Percentiles rank a stretch among this genome's conserved stretches.
phyloP scores from a whole-genome alignment of 2,113 vertebrate genomes.

The Boleophthalmus pectinirostris region DNA sequence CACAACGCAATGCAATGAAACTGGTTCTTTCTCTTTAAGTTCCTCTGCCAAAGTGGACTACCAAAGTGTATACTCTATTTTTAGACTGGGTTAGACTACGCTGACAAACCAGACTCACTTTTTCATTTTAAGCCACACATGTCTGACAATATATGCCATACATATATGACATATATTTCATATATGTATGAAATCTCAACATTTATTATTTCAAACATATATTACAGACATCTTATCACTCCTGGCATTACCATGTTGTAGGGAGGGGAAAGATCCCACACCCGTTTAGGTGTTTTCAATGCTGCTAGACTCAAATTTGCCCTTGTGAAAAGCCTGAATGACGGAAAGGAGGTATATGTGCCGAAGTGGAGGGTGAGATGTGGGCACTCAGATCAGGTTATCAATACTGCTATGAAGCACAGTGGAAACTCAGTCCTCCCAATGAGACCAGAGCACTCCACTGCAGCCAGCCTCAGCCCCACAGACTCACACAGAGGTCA shows the following conservation, averaged over 20 bases:
- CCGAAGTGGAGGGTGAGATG: slow-evolving; percentile 40
- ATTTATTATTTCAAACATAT: too few relatives aligned
- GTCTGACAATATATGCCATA: too few relatives aligned
- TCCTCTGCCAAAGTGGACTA: not conserved
- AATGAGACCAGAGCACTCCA: slow-evolving; percentile 57
- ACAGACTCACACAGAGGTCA: slow-evolving; percentile 53
- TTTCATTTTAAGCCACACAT: not conserved
- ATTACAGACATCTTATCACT: too few relatives aligned
- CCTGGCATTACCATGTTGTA: too few relatives aligned
- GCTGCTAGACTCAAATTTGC: not conserved
- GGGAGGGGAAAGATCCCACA: not conserved
- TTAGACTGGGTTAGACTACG: not conserved
- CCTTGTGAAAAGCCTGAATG: not conserved
- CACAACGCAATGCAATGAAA: not conserved
- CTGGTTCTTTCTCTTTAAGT: not conserved
- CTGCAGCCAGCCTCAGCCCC: slow-evolving; percentile 45
- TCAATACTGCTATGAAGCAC: slow-evolving; percentile 56
- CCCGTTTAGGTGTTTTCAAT: not conserved
- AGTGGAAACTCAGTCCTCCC: slow-evolving; percentile 71
- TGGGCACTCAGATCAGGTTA: slow-evolving; percentile 55
- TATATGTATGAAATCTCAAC: too few relatives aligned
- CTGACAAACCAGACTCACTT: not conserved
- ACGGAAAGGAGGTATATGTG: slow-evolving; percentile 14
- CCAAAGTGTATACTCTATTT: not conserved
- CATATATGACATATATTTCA: too few relatives aligned